Conservation (phyloP, 2,888 invertebrate genomes). For the Monochamus alternatus region DNA sequence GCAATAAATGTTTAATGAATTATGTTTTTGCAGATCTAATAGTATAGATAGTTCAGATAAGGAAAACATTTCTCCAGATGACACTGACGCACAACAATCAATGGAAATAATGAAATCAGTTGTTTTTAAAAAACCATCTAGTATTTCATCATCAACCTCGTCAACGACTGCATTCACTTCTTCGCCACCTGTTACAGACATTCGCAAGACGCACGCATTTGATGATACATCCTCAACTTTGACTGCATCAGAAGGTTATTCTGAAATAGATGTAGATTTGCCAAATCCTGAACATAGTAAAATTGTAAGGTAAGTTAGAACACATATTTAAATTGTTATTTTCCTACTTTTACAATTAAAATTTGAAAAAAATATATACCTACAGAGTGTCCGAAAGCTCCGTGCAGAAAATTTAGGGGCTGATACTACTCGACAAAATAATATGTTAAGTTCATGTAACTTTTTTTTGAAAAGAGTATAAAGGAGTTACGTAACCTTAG, state of each 20-base stretch:
- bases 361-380: too few species aligned
- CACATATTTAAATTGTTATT: not conserved
- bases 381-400: too few species aligned
- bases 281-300: not conserved
- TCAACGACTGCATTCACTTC: not conserved
- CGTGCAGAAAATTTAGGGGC: too few species aligned
- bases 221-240: not conserved
- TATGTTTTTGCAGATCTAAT: not conserved
- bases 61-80: too few species aligned
- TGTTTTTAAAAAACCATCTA: too few species aligned
- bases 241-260: not conserved
- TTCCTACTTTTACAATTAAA: not conserved
- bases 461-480: too few species aligned
- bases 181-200: not conserved
- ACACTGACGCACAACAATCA: too few species aligned
- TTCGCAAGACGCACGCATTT: not conserved
- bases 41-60: not conserved
- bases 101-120: too few species aligned
- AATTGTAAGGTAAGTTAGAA: not conserved
- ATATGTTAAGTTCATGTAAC: too few species aligned
- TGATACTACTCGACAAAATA: too few species aligned
- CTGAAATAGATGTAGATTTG: not conserved
- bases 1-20: not conserved
- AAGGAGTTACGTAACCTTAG: too few species aligned
- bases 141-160: too few species aligned